Conservation (phyloP, 2,888 invertebrate genomes). For the Mactromeris polynyma region DNA sequence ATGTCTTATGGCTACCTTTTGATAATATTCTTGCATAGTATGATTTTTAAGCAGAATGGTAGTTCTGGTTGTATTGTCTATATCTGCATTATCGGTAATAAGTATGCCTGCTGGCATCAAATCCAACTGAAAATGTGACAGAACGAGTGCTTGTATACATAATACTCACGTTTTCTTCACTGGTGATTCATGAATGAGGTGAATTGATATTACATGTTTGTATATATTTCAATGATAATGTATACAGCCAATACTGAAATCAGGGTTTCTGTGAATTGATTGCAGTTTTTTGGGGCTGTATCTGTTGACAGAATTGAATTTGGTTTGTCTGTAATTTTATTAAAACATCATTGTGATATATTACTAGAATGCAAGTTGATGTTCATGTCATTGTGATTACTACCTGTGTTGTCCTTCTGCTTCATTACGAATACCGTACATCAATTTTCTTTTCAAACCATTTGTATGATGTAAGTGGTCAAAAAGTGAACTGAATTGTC, state of each 20-base stretch:
- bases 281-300: neutral
- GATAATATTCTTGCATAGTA: too few relatives aligned
- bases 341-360: neutral
- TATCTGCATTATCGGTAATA: too few relatives aligned
- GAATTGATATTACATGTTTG: neutral
- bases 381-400: neutral
- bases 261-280: neutral
- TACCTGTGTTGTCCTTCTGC: neutral
- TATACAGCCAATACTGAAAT: neutral
- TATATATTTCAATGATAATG: neutral
- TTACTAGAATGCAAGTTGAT: neutral
- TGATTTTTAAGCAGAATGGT: too few relatives aligned
- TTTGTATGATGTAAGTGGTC: too few relatives aligned
- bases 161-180: too few relatives aligned
- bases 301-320: constrained; percentile 1
- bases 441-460: too few relatives aligned
- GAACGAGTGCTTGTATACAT: too few relatives aligned
- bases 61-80: too few relatives aligned
- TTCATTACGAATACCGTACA: neutral
- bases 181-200: neutral
- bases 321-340: neutral
- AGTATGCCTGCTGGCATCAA: too few relatives aligned
- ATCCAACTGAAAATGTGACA: too few relatives aligned
- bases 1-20: too few relatives aligned
- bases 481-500: too few relatives aligned